Conservation (phyloP, 2,888 invertebrate genomes). For the Acanthosepion pharaonis region DNA sequence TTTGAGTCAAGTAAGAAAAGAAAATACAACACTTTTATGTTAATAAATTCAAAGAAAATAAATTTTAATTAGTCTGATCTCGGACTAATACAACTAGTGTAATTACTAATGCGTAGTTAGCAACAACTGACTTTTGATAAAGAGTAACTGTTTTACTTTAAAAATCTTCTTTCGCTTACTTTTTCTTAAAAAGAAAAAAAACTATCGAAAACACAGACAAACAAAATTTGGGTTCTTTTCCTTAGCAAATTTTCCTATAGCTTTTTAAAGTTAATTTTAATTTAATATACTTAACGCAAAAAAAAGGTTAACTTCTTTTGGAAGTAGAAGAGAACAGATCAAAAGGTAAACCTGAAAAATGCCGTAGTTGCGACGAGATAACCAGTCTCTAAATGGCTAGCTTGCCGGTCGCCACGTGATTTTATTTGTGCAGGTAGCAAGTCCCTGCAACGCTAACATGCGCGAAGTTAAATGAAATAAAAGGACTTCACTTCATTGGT, state of each 20-base stretch:
- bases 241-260: neutral
- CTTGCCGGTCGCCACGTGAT: constrained; percentile 33
- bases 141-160: neutral
- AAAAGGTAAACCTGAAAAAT: neutral
- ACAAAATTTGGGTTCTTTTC: neutral
- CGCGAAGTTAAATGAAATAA: neutral
- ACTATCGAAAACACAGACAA: neutral
- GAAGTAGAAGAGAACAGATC: neutral
- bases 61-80: neutral
- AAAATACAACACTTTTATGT: neutral
- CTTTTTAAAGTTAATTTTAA: neutral
- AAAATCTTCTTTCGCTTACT: neutral
- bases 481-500: neutral
- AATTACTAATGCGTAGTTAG: neutral
- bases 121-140: neutral
- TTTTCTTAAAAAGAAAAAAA: neutral
- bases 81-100: neutral
- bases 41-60: neutral
- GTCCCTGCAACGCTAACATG: neutral
- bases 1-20: neutral
- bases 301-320: neutral
- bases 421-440: neutral
- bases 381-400: neutral
- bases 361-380: neutral
- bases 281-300: neutral